Conservation (phyloP, 2,888 invertebrate species). For the Cataglyphis livida region DNA sequence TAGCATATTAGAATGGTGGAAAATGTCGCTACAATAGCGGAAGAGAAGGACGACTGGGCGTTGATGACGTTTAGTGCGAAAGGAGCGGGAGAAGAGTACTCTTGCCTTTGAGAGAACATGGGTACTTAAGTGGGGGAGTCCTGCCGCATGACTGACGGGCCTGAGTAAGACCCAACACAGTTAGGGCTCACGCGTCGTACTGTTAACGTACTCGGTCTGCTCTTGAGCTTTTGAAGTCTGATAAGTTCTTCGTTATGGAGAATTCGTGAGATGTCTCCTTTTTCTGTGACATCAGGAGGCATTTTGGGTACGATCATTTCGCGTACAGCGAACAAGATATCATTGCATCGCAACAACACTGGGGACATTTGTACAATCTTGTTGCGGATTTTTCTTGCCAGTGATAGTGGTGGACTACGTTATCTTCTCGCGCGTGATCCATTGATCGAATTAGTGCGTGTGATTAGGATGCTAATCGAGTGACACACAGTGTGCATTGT, state of each 20-base stretch:
- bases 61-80: conserved; percentile 51
- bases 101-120: conserved; percentile 13
- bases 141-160: conserved; percentile 19
- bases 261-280: background rate
- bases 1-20: conserved; percentile 39
- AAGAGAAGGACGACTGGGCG: conserved; percentile 58
- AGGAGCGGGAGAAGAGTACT: conserved; percentile 56
- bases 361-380: conserved; percentile 9
- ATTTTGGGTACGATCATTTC: background rate
- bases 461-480: conserved; percentile 48
- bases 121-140: conserved; percentile 62
- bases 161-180: conserved; percentile 83
- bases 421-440: background rate
- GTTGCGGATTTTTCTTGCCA: conserved; percentile 5
- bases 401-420: conserved; percentile 21
- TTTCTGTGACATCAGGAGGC: background rate
- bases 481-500: conserved; percentile 78
- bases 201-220: conserved; percentile 82
- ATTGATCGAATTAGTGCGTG: background rate
- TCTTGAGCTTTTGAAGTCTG: conserved; percentile 80
- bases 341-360: background rate
- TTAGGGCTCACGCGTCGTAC: conserved; percentile 85
- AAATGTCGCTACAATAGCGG: conserved; percentile 40
- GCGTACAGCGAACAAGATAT: background rate
- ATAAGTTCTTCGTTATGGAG: background rate